Percentiles rank a stretch among this genome's conserved stretches.
phyloP scores from a whole-genome alignment of 2,113 vertebrate genomes.

The Syngnathus scovelli region DNA sequence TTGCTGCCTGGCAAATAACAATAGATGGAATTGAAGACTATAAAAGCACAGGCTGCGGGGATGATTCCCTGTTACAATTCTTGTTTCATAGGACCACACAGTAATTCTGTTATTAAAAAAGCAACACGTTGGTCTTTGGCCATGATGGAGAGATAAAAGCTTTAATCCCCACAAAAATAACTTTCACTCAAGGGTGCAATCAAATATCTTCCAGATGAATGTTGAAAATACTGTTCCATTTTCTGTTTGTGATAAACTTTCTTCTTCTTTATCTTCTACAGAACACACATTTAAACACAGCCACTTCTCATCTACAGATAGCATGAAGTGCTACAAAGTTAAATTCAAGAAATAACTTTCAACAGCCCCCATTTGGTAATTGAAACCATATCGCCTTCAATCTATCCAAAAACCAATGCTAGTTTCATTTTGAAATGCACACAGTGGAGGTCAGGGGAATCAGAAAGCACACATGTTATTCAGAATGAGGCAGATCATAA shows the following conservation, averaged over 20 bases:
- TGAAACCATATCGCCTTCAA: conserved; percentile 40
- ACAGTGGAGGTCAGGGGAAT: conserved; percentile 50
- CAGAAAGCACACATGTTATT: conserved; percentile 51
- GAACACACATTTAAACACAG: conserved; percentile 39
- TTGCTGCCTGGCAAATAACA: neutral
- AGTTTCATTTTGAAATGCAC: conserved; percentile 42
- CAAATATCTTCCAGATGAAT: conserved; percentile 47
- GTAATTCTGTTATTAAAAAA: conserved; percentile 43
- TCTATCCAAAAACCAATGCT: conserved; percentile 44
- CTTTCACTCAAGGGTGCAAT: conserved; percentile 44
- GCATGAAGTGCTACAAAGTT: conserved; percentile 28
- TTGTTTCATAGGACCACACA: neutral
- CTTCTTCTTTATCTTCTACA: conserved; percentile 41
- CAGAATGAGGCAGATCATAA: conserved; percentile 58
- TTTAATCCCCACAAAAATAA: conserved; percentile 39
- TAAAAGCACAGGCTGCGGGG: neutral
- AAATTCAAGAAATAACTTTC: conserved; percentile 36
- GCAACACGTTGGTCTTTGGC: conserved; percentile 40
- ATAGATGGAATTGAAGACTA: neutral
- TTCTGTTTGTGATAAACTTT: conserved; percentile 51
- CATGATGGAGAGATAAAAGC: conserved; percentile 43
- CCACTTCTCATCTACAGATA: conserved; percentile 32
- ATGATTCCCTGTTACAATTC: neutral
- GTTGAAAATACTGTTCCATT: conserved; percentile 34
- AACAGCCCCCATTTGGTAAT: conserved; percentile 25